A percentile compares a stretch with the other conserved stretches of the same genome.
Conservation (phyloP, 2,797 vertebrate genomes). For the Pteropus rufus region DNA sequence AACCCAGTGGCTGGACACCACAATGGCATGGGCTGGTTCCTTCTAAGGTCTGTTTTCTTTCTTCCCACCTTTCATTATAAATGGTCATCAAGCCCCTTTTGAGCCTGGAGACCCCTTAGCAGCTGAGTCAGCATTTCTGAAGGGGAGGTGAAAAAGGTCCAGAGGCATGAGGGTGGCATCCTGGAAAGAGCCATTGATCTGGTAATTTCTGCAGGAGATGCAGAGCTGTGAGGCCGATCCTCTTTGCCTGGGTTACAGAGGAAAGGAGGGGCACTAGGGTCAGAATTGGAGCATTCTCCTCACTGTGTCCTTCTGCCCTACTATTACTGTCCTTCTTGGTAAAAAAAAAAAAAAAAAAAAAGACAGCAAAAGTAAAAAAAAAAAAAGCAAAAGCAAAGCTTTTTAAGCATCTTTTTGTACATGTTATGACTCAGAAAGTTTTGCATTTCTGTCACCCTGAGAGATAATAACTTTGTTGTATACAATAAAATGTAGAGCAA, state of each 20-base stretch:
- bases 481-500: background rate
- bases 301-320: background rate
- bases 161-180: background rate
- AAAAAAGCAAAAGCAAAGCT: background rate
- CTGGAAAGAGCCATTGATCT: background rate
- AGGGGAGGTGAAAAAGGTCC: background rate
- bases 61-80: background rate
- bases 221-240: background rate
- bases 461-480: background rate
- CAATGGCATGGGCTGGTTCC: background rate
- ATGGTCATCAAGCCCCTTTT: background rate
- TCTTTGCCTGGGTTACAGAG: background rate
- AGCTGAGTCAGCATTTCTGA: background rate
- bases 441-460: background rate
- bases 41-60: background rate
- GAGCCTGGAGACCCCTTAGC: background rate
- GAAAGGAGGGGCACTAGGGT: fast-evolving
- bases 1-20: background rate
- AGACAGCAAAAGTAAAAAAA: no score
- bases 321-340: background rate
- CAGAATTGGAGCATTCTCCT: background rate
- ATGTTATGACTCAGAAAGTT: background rate
- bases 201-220: background rate
- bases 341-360: no score
- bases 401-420: background rate